These are phyloP conservation scores for Macroramphosus scolopax DNA, from an alignment of 2,797 vertebrate genomes.

Conservation along the genomic window DNA sequence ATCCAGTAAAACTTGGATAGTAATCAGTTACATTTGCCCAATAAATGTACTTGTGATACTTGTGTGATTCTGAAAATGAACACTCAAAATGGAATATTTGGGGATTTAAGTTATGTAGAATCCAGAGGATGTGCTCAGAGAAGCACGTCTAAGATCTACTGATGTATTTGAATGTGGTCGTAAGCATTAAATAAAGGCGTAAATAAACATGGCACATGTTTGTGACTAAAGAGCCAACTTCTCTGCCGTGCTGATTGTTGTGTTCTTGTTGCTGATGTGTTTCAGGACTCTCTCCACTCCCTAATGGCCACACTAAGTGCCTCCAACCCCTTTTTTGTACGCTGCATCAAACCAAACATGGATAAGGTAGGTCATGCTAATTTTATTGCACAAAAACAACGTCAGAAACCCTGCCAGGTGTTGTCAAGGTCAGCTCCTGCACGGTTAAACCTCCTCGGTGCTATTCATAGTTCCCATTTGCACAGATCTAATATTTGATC, in stretches of 20 bases:
- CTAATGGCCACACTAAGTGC: slow-evolving; percentile 90
- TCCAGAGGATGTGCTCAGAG: too few species aligned
- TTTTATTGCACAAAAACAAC: slow-evolving; percentile 34
- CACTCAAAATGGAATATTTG: too few species aligned
- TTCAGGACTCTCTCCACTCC: slow-evolving; percentile 90
- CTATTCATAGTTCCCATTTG: slow-evolving; percentile 52
- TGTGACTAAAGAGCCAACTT: neutral
- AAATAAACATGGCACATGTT: slow-evolving; percentile 4
- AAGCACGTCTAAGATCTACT: too few species aligned
- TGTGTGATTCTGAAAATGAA: too few species aligned
- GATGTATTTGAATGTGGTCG: too few species aligned
- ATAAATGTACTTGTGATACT: too few species aligned
- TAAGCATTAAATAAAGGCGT: slow-evolving; percentile 21
- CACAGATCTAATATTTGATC: slow-evolving; percentile 40
- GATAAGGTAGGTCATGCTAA: slow-evolving; percentile 82
- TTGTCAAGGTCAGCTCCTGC: slow-evolving; percentile 51
- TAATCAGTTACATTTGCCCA: too few species aligned
- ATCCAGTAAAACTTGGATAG: too few species aligned
- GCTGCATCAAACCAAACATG: slow-evolving; percentile 94
- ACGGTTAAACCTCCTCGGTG: slow-evolving; percentile 52
- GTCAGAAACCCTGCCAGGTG: slow-evolving; percentile 38
- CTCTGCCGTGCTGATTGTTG: slow-evolving; percentile 11
- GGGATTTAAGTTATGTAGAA: too few species aligned
- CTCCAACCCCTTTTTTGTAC: slow-evolving; percentile 92
- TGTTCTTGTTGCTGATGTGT: slow-evolving; percentile 38